Base-by-base conservation (phyloP, 2,888 invertebrate genomes). In the Heliconius aoede region DNA sequence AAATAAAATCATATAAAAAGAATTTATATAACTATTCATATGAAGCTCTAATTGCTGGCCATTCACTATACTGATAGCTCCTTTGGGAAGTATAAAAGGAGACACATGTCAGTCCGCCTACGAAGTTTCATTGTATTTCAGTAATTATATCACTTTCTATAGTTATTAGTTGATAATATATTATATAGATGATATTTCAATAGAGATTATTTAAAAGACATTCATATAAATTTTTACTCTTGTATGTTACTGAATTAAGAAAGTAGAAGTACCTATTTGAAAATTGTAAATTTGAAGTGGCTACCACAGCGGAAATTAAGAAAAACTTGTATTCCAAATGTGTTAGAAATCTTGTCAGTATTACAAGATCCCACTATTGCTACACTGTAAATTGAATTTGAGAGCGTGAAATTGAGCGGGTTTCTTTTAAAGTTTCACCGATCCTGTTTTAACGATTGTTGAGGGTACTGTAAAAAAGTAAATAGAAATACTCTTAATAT, bases 341-440 rank as follows among this genome's bases (percentile, higher is more conserved):
- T 15, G 62, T 30, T 21, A 30, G 9, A 61, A 61, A 62, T 62
- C 8, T 30, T 62, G 30, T 30, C 61, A 30, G 21, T 30, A 30
- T 30, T 62, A 21, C 62, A 62, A 62, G 18, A 62, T 62, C 30
- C 18, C 9, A 62, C 62, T 62, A 30, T 62, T 61, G 28, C 28
- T 61, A 30, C 58, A 30, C 21, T 30, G 9, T 62, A 3, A 3
- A 62, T 62, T 30, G 62, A 62, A 28, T 62, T 30, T 26, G 46
- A 21, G 21, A 18, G 67, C 67, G 67, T 46, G 67, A 67, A 67
- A 67, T 67, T 67, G 65, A 65, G 36, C 13, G 36, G 26, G 67
- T 46, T 46, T 46, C 67, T 26, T 67, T 46, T 28, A 8, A 67
- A 67, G 65, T 67, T 26, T 46, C 28, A 67, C 46, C 26, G 21